phyloP scores from a whole-genome alignment of 2,113 vertebrate genomes.

The Panthera leo region DNA sequence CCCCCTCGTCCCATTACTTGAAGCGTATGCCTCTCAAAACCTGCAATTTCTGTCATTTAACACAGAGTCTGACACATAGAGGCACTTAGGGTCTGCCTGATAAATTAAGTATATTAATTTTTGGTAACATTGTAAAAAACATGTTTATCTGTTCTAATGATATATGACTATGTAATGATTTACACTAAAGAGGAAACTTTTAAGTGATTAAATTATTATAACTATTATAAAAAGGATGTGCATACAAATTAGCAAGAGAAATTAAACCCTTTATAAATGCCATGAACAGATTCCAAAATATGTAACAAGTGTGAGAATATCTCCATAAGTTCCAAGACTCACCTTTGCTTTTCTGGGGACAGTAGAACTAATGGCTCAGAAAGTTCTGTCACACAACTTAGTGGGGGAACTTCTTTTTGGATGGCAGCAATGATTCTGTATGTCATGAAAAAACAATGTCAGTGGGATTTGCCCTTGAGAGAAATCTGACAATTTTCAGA shows the following conservation, averaged over 20 bases:
- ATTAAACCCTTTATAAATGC: neutral
- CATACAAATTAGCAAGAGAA: neutral
- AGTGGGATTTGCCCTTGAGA: constrained; percentile 34
- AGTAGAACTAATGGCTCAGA: neutral
- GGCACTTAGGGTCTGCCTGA: neutral
- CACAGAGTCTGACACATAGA: neutral
- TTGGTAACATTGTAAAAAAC: neutral
- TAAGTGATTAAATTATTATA: neutral
- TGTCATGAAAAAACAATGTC: constrained; percentile 18
- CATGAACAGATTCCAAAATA: neutral
- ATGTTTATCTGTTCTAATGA: neutral
- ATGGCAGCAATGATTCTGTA: constrained; percentile 55
- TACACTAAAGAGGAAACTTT: neutral
- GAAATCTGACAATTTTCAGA: constrained; percentile 48
- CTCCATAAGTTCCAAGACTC: neutral
- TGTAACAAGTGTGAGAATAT: neutral
- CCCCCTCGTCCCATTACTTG: neutral
- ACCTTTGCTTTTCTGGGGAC: constrained; percentile 3
- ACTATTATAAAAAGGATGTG: neutral
- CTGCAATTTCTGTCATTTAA: neutral
- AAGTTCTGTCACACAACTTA: neutral
- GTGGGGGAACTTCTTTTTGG: neutral
- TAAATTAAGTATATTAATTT: neutral
- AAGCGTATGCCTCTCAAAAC: neutral
- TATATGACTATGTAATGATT: neutral